phyloP scores from a whole-genome alignment of 92 coral and sea anemone species.

The Phenganax stokvisi region DNA sequence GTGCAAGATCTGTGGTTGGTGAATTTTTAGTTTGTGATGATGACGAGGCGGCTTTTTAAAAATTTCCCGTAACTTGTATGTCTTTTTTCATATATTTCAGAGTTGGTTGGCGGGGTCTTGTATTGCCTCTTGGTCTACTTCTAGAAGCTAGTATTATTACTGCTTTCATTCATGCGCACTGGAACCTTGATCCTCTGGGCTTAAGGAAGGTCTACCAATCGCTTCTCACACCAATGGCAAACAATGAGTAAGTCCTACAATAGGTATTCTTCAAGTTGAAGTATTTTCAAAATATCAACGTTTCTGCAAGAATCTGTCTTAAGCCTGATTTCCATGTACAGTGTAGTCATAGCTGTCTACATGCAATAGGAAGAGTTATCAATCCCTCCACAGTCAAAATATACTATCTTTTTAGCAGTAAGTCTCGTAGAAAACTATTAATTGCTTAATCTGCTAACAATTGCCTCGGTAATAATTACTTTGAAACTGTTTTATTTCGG shows the following conservation, averaged over 20 bases:
- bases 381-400: not conserved
- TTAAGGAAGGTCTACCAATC: not conserved
- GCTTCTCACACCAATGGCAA: not conserved
- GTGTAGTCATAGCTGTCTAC: not conserved
- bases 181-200: conserved; percentile 16
- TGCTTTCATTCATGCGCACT: conserved; percentile 24
- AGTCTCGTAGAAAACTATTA: not conserved
- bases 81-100: not conserved
- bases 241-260: not conserved
- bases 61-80: too few species aligned
- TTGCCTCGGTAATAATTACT: too few species aligned
- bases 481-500: too few species aligned
- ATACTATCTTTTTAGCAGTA: not conserved
- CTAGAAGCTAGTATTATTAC: conserved; percentile 4
- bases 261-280: too few species aligned
- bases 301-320: too few species aligned
- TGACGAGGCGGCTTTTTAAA: too few species aligned
- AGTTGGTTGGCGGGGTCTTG: conserved; percentile 24
- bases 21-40: too few species aligned
- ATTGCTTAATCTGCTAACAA: not conserved
- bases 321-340: too few species aligned
- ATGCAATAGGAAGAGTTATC: not conserved
- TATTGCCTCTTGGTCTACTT: conserved; percentile 18
- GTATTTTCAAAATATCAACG: too few species aligned
- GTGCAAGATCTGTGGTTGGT: too few species aligned